Base-by-base conservation (phyloP, 2,888 invertebrate species). In the Trypoxylon attenuatum region DNA sequence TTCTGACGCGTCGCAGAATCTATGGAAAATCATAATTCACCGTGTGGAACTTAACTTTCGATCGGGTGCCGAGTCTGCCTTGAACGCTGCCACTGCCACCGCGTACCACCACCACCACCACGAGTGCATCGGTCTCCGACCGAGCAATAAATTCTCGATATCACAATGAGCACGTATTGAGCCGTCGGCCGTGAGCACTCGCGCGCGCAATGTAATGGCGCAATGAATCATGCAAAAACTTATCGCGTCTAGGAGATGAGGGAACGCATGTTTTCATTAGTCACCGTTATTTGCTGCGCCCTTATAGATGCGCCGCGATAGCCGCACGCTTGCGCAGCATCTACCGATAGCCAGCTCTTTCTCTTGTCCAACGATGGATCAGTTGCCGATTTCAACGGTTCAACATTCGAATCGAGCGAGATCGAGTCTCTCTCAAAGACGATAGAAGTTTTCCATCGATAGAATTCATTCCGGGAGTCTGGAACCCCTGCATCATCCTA, bases 161-260 rank as follows among this genome's bases (percentile, higher is more conserved):
- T 75, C 76, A 69, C 75, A 73, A 75, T 73, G 75, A 76, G 69
- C 69, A 54, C 62, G 73, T 75, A 75, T 75, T 71, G 75, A 73
- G 67, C 67, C 69, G 73, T 75, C 63, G 75, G 69, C 53, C 67
- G 55, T 55, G 75, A 73, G 67, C 67, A 67, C 71, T 75, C 63
- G 75, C 66, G 50, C 67, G 55, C 55, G 49, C 69, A 22, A 60
- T 71, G 69, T 69, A 75, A 76, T 73, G 71, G 71, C 61, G 73
- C 75, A 69, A 75, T 76, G 76, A 76, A 76, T 76, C 76, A 68
- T 62, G 61, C 71, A 67, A 73, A 74, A 73, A 69, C 61, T 73
- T 74, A 74, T 73, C 71, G 27, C 64, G 68, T 65, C 61, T 73
- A 61, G 50, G 72, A 75, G 70, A 74, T 49, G 70, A 73, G 73